phyloP scores from a whole-genome alignment of 2,888 invertebrate species.

The Campoplex nolae region DNA sequence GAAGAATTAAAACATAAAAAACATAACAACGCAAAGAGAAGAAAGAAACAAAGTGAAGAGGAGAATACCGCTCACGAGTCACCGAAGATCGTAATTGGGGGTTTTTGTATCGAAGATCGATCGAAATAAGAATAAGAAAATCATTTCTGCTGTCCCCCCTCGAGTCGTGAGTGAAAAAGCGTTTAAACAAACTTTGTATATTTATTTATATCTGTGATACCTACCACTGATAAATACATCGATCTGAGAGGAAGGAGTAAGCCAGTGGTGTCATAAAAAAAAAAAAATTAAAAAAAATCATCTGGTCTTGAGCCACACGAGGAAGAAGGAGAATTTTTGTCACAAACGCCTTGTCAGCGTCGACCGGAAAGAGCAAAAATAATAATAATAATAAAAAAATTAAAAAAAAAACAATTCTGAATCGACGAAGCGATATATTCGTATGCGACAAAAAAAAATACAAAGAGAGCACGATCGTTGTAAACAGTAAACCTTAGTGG shows the following conservation, averaged over 20 bases:
- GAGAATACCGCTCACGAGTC: constrained; percentile 29
- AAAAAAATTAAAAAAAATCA: constrained; percentile 13
- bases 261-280: constrained; percentile 51
- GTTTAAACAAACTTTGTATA: constrained; percentile 83
- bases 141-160: not conserved
- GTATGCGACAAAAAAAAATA: constrained; percentile 30
- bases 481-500: constrained; percentile 75
- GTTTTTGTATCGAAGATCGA: constrained; percentile 25
- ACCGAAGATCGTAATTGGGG: not conserved
- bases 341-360: constrained; percentile 38
- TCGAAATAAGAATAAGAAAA: not conserved
- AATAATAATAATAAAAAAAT: constrained; percentile 1
- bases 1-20: constrained; percentile 21
- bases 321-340: constrained; percentile 25
- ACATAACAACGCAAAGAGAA: constrained; percentile 41
- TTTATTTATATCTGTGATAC: constrained; percentile 85
- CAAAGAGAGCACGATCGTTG: constrained; percentile 58
- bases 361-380: constrained; percentile 12
- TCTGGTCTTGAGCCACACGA: constrained; percentile 36
- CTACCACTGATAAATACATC: constrained; percentile 82
- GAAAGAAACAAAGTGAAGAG: constrained; percentile 42
- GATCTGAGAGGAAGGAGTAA: constrained; percentile 67
- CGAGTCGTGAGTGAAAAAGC: constrained; percentile 52
- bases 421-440: constrained; percentile 46
- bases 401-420: constrained; percentile 11